A percentile compares a stretch with the other conserved stretches of the same genome.
These are phyloP conservation scores for Seira musarum DNA, from an alignment of 2,888 invertebrate species.

Conservation along the genomic window DNA sequence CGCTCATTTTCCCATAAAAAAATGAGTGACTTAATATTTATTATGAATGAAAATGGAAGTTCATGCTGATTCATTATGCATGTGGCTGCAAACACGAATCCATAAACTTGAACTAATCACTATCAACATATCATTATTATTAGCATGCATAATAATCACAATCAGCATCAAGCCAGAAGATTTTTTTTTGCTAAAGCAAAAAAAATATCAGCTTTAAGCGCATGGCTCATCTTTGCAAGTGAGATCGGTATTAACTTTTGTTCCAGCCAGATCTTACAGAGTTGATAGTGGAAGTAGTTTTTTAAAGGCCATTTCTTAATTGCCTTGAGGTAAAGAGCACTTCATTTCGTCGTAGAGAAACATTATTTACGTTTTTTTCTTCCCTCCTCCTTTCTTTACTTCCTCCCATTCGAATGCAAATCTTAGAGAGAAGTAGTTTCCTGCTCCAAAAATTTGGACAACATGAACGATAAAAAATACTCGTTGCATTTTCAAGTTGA, in stretches of 20 bases:
- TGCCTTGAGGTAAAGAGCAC: constrained; percentile 47
- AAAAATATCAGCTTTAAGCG: background rate
- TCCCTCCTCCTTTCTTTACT: constrained; percentile 29
- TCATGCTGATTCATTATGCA: constrained; percentile 47
- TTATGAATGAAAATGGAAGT: constrained; percentile 37
- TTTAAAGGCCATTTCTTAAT: constrained; percentile 20
- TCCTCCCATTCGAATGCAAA: constrained; percentile 35
- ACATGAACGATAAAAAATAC: background rate
- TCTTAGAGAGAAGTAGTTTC: no score
- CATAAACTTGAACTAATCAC: constrained; percentile 50
- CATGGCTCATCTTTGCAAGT: no score
- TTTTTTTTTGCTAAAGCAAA: no score
- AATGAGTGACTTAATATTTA: constrained; percentile 41
- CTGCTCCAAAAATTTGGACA: background rate
- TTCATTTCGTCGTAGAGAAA: constrained; percentile 32
- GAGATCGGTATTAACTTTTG: no score
- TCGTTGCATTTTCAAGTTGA: constrained; percentile 2
- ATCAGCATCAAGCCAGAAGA: constrained; percentile 32
- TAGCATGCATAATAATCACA: constrained; percentile 18
- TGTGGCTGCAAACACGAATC: constrained; percentile 17
- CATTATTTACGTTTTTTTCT: constrained; percentile 44
- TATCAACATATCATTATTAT: constrained; percentile 46
- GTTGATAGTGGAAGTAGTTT: background rate
- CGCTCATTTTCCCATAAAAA: background rate
- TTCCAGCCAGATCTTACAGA: no score